Conservation (phyloP, 1,140 invertebrate species). For the Trichonephila inaurata region DNA sequence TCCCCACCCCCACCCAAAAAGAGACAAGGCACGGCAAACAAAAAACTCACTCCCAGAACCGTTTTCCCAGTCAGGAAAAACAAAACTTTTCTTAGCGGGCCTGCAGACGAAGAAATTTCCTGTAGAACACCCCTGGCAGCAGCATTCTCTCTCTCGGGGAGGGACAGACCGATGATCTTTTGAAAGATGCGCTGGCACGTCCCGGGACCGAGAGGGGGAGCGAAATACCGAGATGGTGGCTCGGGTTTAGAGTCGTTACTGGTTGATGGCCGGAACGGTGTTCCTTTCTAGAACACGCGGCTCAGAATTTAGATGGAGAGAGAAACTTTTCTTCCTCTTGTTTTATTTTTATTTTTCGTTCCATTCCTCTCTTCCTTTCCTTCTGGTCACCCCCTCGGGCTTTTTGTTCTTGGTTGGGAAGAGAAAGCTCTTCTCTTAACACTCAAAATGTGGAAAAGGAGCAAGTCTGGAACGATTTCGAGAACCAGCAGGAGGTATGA, state of each 20-base stretch:
- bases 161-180: background rate
- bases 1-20: background rate
- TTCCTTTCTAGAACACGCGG: slow-evolving; percentile 57
- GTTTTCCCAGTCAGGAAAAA: slow-evolving; percentile 12
- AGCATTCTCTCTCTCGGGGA: background rate
- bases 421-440: background rate
- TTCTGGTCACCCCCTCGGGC: slow-evolving; percentile 18
- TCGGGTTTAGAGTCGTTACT: slow-evolving; percentile 72
- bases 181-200: slow-evolving; percentile 54
- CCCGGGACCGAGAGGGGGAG: slow-evolving; percentile 13
- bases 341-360: slow-evolving; percentile 10
- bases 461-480: background rate
- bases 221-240: slow-evolving; percentile 43
- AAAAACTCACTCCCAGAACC: background rate
- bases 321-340: background rate
- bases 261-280: slow-evolving; percentile 69
- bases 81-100: slow-evolving; percentile 15
- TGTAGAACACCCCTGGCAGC: background rate
- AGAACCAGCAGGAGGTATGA: background rate
- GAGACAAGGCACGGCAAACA: slow-evolving; percentile 32
- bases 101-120: slow-evolving; percentile 32
- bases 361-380: slow-evolving; percentile 30
- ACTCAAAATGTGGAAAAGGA: background rate
- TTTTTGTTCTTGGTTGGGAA: slow-evolving; percentile 13
- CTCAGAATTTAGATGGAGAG: slow-evolving; percentile 74